Evolutionary conservation across 1,140 invertebrate species (phyloP).

Genomic region (Andrena cerasifolii): DNA sequence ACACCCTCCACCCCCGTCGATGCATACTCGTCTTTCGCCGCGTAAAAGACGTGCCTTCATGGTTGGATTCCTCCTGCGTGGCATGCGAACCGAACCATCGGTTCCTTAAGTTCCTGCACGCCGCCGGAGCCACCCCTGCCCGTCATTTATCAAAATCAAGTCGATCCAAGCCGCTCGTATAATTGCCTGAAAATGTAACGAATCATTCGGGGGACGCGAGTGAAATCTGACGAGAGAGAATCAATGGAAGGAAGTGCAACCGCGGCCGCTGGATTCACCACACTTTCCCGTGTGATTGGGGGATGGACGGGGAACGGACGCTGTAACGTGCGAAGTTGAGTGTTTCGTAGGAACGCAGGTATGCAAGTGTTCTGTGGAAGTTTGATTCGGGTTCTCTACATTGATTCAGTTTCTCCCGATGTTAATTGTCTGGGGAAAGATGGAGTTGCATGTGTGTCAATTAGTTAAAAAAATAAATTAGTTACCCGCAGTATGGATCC

Average conservation of each 20-base stretch:
- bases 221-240: background rate
- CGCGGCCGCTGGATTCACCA: background rate
- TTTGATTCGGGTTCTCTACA: no score
- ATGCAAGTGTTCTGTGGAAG: no score
- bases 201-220: constrained; percentile 23
- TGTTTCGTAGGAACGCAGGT: no score
- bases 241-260: background rate
- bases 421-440: no score
- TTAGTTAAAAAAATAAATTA: no score
- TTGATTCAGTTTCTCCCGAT: no score
- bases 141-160: constrained; percentile 79
- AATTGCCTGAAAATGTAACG: constrained; percentile 56
- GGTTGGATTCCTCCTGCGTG: constrained; percentile 68
- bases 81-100: constrained; percentile 76
- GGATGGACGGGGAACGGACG: no score
- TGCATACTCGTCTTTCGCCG: constrained; percentile 38
- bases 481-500: no score
- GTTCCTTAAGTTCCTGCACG: constrained; percentile 78
- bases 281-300: background rate
- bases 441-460: no score
- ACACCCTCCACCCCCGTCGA: constrained; percentile 63
- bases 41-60: constrained; percentile 67
- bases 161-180: constrained; percentile 60
- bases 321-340: no score
- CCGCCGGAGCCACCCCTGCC: constrained; percentile 1